Percentiles rank a stretch among this genome's conserved stretches.
These are phyloP conservation scores for Rhombomys opimus DNA, from an alignment of 2,113 vertebrate species.

Conservation along the genomic window DNA sequence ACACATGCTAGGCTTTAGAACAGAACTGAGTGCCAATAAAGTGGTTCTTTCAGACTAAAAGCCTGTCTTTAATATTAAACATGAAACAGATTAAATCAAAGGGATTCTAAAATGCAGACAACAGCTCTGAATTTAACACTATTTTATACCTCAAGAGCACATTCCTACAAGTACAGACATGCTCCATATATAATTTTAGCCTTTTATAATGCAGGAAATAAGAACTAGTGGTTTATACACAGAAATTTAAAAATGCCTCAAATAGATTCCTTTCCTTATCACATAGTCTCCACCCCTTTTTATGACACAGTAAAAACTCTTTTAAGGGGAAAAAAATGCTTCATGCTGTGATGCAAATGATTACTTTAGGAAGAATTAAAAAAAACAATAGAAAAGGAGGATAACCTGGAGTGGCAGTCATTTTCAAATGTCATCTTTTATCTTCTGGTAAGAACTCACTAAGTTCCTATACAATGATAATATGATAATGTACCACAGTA, in stretches of 20 bases:
- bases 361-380: constrained; percentile 46
- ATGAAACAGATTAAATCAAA: constrained; percentile 18
- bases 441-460: background rate
- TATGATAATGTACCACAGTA: background rate
- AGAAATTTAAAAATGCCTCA: constrained; percentile 41
- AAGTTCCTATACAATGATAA: background rate
- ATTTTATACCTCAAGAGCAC: background rate
- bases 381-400: background rate
- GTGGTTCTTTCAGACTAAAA: background rate
- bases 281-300: background rate
- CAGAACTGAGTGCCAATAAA: background rate
- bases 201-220: constrained; percentile 14
- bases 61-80: constrained; percentile 5
- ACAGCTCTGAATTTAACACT: background rate
- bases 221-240: constrained; percentile 1
- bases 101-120: background rate
- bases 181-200: background rate
- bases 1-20: constrained; percentile 4
- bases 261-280: background rate
- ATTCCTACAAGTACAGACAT: background rate
- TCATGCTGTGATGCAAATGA: constrained; percentile 45
- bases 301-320: constrained; percentile 39
- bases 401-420: background rate
- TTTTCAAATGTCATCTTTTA: constrained; percentile 29
- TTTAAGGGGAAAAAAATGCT: background rate